Percentiles rank a stretch among this genome's conserved stretches.
phyloP scores from a whole-genome alignment of 2,888 invertebrate genomes.

The Gonocerus acuteangulatus region DNA sequence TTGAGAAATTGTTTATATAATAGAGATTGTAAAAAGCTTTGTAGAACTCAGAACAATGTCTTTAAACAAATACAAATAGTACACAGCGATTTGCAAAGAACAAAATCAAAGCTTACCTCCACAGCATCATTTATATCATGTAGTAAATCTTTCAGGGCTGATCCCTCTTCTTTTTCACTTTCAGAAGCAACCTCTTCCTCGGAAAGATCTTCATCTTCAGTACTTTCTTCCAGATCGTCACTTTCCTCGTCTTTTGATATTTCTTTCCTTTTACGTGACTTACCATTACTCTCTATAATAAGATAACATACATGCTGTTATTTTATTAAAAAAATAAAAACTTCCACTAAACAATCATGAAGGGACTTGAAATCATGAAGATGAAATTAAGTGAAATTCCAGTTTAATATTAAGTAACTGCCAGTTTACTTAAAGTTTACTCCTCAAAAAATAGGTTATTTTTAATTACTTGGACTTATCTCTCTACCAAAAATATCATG shows the following conservation, averaged over 20 bases:
- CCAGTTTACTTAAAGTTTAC: too few relatives aligned
- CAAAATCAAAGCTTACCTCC: background rate
- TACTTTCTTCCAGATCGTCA: conserved; percentile 36
- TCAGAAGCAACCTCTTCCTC: conserved; percentile 41
- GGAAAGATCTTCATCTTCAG: conserved; percentile 37
- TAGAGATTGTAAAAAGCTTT: too few relatives aligned
- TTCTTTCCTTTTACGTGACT: conserved; percentile 8
- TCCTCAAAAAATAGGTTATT: too few relatives aligned
- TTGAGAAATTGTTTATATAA: too few relatives aligned
- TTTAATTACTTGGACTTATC: too few relatives aligned
- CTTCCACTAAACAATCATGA: background rate
- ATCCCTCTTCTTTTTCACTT: conserved; percentile 43
- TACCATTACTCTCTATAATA: background rate
- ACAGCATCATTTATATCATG: conserved; percentile 21
- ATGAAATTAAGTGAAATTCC: background rate
- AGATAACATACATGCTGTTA: background rate
- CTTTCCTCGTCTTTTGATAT: conserved; percentile 6
- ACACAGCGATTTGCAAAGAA: too few relatives aligned
- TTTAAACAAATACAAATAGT: too few relatives aligned
- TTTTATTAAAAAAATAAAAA: background rate
- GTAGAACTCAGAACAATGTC: too few relatives aligned
- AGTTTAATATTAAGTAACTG: too few relatives aligned
- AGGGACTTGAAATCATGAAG: background rate
- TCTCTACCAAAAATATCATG: too few relatives aligned
- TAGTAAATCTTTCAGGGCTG: conserved; percentile 28